These are phyloP conservation scores for Boulengeromyrus knoepffleri DNA, from an alignment of 2,113 vertebrate genomes.

Conservation along the genomic window DNA sequence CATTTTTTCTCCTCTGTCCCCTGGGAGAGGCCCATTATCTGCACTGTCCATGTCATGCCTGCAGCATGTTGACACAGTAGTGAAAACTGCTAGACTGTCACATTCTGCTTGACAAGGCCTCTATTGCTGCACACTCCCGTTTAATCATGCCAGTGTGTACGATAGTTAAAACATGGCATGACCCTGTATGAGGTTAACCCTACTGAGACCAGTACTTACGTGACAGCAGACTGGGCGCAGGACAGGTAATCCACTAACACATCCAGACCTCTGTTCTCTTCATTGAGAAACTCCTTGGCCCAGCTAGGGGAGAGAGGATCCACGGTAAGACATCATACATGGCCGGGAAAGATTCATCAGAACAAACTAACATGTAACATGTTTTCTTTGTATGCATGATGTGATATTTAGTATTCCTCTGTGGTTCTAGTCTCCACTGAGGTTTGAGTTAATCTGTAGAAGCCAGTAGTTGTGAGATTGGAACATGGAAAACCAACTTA, in stretches of 20 bases:
- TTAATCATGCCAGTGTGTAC: neutral
- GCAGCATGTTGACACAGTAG: slow-evolving; percentile 21
- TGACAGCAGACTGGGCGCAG: slow-evolving; percentile 75
- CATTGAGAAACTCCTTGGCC: slow-evolving; percentile 85
- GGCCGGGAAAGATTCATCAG: neutral
- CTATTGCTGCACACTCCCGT: neutral
- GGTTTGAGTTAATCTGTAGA: neutral
- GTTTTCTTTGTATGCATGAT: neutral
- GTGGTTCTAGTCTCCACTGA: neutral
- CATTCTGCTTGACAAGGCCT: neutral
- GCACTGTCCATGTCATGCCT: slow-evolving; percentile 72
- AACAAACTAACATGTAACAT: neutral
- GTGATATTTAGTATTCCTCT: neutral
- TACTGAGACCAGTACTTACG: slow-evolving; percentile 58
- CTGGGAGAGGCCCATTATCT: slow-evolving; percentile 57
- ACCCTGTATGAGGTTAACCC: neutral
- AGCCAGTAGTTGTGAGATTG: neutral
- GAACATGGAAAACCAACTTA: neutral
- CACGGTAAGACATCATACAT: neutral
- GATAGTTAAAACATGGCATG: neutral
- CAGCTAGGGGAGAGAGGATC: slow-evolving; percentile 52
- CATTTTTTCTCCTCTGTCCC: slow-evolving; percentile 66
- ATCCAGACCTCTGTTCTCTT: slow-evolving; percentile 86
- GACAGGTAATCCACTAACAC: slow-evolving; percentile 88
- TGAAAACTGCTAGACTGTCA: neutral